A percentile compares a stretch with the other conserved stretches of the same genome.
Evolutionary conservation across 92 coral and sea anemone species (phyloP).

Genomic region (Phenganax marumi): DNA sequence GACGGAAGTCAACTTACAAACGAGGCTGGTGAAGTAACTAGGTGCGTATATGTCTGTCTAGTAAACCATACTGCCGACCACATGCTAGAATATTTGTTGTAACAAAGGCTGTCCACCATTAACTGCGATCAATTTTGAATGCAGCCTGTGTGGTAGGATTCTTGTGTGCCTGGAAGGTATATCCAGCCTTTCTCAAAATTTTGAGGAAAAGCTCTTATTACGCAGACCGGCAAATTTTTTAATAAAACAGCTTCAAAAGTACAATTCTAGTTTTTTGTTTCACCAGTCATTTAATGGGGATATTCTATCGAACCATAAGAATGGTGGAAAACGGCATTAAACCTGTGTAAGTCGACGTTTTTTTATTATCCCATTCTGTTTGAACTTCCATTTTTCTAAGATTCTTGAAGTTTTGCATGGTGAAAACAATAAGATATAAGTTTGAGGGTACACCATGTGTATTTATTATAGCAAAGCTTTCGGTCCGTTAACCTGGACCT

Average conservation of each 20-base stretch:
- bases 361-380: no score
- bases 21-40: slow-evolving; percentile 94
- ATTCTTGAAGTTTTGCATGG: no score
- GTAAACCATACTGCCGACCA: not conserved
- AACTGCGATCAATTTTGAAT: no score
- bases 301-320: slow-evolving; percentile 93
- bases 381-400: no score
- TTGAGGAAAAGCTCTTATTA: no score
- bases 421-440: no score
- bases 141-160: no score
- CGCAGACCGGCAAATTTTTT: not conserved
- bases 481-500: no score
- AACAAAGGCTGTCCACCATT: not conserved
- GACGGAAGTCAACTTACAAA: slow-evolving; percentile 99
- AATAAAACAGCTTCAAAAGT: not conserved
- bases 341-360: slow-evolving; percentile 82
- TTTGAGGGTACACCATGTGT: no score
- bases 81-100: not conserved
- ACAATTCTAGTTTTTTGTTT: not conserved
- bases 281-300: slow-evolving; percentile 89
- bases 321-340: slow-evolving; percentile 99
- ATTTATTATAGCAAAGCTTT: no score
- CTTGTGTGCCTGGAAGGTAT: no score
- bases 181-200: no score
- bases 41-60: slow-evolving; percentile 50